A percentile compares a stretch with the other conserved stretches of the same genome.
Conservation (phyloP, 2,888 invertebrate genomes). For the Adelphocoris suturalis region DNA sequence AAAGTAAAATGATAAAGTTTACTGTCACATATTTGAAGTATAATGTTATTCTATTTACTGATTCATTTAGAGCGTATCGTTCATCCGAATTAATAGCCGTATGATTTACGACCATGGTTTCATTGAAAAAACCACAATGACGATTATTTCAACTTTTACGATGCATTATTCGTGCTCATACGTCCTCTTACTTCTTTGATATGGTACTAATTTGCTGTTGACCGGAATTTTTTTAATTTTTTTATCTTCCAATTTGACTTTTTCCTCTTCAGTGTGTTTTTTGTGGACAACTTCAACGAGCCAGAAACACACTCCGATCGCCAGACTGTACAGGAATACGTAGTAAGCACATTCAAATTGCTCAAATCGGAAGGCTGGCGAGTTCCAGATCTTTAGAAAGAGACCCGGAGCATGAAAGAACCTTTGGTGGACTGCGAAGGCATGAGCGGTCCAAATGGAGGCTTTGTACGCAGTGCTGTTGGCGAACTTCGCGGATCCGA, state of each 20-base stretch:
- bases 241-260: background rate
- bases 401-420: background rate
- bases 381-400: slow-evolving; percentile 14
- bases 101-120: no score
- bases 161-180: background rate
- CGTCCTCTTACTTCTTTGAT: background rate
- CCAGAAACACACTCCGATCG: slow-evolving; percentile 4
- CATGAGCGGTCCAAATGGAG: background rate
- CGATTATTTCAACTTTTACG: no score
- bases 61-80: no score
- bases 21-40: no score
- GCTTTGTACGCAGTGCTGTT: background rate
- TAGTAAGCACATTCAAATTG: slow-evolving; percentile 47
- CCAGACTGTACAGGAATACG: background rate
- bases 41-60: no score
- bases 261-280: background rate
- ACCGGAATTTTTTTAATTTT: background rate
- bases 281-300: background rate
- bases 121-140: no score
- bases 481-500: slow-evolving; percentile 45
- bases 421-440: slow-evolving; percentile 28
- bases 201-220: background rate
- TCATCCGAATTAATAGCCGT: no score
- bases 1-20: no score
- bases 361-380: slow-evolving; percentile 8